Conservation (phyloP, 1,140 invertebrate species). For the Riptortus pedestris region DNA sequence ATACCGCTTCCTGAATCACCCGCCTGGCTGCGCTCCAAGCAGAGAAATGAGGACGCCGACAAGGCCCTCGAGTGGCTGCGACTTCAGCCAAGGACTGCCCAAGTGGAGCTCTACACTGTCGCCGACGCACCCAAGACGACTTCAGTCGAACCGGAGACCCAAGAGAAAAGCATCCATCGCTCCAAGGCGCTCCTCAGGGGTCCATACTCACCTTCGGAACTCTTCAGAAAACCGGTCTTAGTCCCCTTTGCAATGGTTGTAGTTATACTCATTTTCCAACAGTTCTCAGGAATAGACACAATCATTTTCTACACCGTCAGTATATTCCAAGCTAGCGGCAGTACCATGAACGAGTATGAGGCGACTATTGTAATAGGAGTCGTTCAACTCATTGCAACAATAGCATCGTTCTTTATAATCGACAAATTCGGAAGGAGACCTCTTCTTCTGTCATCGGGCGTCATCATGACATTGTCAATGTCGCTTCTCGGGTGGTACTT, state of each 20-base stretch:
- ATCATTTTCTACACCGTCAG: conserved; percentile 57
- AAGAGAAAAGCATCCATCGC: background rate
- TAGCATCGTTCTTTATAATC: conserved; percentile 43
- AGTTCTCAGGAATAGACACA: conserved; percentile 56
- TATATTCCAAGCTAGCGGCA: conserved; percentile 49
- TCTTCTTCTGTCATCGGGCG: conserved; percentile 38
- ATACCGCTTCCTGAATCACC: conserved; percentile 48
- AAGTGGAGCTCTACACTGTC: conserved; percentile 20
- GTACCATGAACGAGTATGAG: conserved; percentile 45
- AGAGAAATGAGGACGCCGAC: conserved; percentile 41
- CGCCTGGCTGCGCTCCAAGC: conserved; percentile 42
- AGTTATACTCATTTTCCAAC: conserved; percentile 48
- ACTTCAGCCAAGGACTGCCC: conserved; percentile 23
- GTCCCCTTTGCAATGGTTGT: conserved; percentile 39
- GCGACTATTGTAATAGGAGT: conserved; percentile 54
- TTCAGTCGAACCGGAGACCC: background rate
- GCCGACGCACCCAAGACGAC: background rate
- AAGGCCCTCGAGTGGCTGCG: conserved; percentile 41
- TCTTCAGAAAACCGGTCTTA: conserved; percentile 25
- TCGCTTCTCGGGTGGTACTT: conserved; percentile 45
- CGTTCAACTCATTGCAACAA: conserved; percentile 41
- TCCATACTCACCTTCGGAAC: conserved; percentile 15
- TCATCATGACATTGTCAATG: conserved; percentile 44
- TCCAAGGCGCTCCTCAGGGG: conserved; percentile 5
- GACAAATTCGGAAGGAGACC: conserved; percentile 44